Conservation (phyloP, 2,113 vertebrate genomes). For the Catagonus wagneri region DNA sequence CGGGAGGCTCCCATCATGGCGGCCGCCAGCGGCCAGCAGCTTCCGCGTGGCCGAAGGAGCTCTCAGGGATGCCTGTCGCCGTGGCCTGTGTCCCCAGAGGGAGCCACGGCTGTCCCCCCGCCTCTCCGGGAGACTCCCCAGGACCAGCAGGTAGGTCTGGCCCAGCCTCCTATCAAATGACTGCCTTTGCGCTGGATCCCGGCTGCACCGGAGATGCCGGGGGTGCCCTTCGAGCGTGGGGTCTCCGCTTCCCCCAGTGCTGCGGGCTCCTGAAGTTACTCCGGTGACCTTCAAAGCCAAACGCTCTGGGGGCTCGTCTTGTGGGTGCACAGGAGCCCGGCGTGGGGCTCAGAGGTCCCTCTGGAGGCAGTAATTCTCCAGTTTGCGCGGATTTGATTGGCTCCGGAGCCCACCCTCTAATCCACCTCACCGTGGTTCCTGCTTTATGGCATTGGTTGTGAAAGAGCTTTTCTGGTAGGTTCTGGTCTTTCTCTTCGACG, state of each 20-base stretch:
- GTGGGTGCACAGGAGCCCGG: background rate
- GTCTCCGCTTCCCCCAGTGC: background rate
- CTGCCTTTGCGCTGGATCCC: background rate
- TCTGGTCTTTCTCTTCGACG: background rate
- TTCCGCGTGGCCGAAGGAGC: background rate
- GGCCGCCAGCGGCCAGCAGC: rapidly evolving
- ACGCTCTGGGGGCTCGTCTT: background rate
- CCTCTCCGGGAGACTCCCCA: background rate
- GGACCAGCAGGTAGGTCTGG: background rate
- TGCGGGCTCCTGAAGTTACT: background rate
- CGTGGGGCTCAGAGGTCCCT: background rate
- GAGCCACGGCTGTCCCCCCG: background rate
- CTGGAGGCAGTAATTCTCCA: rapidly evolving
- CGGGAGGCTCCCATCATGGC: background rate
- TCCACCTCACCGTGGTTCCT: background rate
- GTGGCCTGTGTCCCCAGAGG: background rate
- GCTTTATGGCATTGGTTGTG: background rate
- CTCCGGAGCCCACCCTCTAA: no score
- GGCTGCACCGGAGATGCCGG: background rate
- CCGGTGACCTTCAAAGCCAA: background rate
- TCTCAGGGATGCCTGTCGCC: no score
- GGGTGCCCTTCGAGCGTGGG: background rate
- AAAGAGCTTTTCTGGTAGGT: background rate
- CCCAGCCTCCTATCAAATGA: background rate
- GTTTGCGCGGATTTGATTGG: background rate